These are phyloP conservation scores for Cephus spinipes DNA, from an alignment of 2,888 invertebrate genomes.

Conservation along the genomic window DNA sequence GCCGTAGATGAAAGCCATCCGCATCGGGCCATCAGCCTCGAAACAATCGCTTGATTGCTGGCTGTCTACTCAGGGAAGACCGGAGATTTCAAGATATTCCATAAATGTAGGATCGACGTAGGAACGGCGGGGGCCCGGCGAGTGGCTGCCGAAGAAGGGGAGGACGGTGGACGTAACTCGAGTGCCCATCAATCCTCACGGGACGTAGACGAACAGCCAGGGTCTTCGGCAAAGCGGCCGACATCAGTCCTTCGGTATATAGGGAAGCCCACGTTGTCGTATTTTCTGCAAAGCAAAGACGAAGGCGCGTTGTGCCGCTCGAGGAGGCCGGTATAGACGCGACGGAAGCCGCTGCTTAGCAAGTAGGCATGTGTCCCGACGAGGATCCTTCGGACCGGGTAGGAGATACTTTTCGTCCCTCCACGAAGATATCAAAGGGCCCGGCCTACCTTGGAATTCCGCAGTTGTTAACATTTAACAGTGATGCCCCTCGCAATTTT, in stretches of 20 bases:
- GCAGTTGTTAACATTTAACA: constrained; percentile 56
- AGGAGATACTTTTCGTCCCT: constrained; percentile 18
- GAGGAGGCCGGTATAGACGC: constrained; percentile 32
- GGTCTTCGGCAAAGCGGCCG: constrained; percentile 60
- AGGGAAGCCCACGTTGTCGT: constrained; percentile 32
- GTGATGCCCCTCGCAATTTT: constrained; percentile 45
- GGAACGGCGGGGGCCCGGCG: constrained; percentile 17
- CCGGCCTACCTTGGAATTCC: constrained; percentile 49
- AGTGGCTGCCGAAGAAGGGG: constrained; percentile 26
- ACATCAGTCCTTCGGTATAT: constrained; percentile 45
- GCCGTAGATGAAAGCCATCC: constrained; percentile 10
- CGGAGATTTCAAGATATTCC: constrained; percentile 62
- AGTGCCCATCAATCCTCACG: constrained; percentile 61
- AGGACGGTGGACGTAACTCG: constrained; percentile 42
- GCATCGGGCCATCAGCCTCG: constrained; percentile 25
- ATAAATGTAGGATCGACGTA: constrained; percentile 57
- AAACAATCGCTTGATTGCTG: constrained; percentile 53
- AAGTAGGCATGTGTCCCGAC: constrained; percentile 50
- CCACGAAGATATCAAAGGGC: constrained; percentile 35
- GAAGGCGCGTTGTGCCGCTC: constrained; percentile 32
- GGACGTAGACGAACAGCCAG: constrained; percentile 63
- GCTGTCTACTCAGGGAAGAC: constrained; percentile 36
- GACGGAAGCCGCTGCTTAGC: constrained; percentile 53
- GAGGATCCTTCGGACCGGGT: constrained; percentile 13
- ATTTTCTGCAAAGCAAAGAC: constrained; percentile 31